Evolutionary conservation across 2,888 invertebrate species (phyloP), one percentile per base, ranked within the genome.

Genomic region (Chesias legatella): DNA sequence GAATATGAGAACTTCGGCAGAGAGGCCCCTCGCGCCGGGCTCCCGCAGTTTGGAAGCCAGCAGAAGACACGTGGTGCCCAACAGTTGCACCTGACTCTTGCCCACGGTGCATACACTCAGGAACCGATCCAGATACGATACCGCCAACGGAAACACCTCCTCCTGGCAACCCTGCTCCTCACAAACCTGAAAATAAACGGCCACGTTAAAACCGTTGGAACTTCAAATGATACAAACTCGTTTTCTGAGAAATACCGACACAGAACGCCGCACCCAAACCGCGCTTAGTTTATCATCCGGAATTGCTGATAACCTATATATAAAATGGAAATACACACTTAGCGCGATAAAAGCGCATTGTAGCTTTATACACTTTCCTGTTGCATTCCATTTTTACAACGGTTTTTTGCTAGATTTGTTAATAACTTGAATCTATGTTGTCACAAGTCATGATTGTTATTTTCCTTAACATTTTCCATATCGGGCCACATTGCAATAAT

Each of bases 111-210:
- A 94, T 48, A 92, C 91, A 70, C 94, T 94, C 63, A 98, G 90
- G 90, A 98, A 97, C 73, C 98, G 92, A 89, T 98, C 98, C 90
- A 99, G 89, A 85, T 95, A 96, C 75, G 95, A 95, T 80, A 98
- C 94, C 38, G 98, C 95, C 71, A 98, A 89, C 29, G 95, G 93
- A 76, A 98, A 98, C 54, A 98, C 97, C 76, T 97, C 96, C 73
- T 96, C 95, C 82, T 97, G 97, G 73, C 97, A 95, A 64, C 93
- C 92, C 74, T 96, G 95, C 73, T 97, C 97, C 73, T 96, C 96
- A 86, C 97, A 98, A 59, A 98, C 96, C 98, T 98, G 90, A 30
- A 82, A 88, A 55, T 39, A 53, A 55, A 46, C 21, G 30, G 10
- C 43, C 17, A 23, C 23, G 38, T 58, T 51, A 53, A 35, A 47